Conservation (phyloP, 2,113 vertebrate genomes). For the Orycteropus afer region DNA sequence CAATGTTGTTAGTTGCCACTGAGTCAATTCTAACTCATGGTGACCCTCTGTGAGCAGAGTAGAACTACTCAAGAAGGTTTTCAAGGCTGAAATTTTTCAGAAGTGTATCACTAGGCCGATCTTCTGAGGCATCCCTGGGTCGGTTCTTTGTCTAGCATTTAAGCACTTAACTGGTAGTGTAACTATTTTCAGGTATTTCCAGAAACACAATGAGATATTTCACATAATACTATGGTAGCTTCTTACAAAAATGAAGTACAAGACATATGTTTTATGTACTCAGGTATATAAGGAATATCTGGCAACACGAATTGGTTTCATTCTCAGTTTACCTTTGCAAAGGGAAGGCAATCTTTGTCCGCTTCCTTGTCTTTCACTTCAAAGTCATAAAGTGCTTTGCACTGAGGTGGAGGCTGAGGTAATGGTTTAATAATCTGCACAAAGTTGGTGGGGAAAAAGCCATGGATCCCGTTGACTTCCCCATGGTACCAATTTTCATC, state of each 20-base stretch:
- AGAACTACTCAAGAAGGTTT: neutral
- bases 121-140: neutral
- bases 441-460: slow-evolving; percentile 99
- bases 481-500: slow-evolving; percentile 99
- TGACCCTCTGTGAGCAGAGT: neutral
- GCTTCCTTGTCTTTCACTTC: slow-evolving; percentile 99
- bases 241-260: neutral
- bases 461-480: slow-evolving; percentile 96
- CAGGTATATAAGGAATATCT: neutral
- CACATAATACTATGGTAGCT: neutral
- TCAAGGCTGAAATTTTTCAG: neutral
- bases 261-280: fast-evolving
- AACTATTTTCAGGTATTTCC: neutral
- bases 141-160: neutral
- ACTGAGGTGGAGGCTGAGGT: slow-evolving; percentile 98
- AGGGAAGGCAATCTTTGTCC: slow-evolving; percentile 98
- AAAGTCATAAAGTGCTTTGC: slow-evolving; percentile 99
- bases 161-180: neutral
- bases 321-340: slow-evolving; percentile 92
- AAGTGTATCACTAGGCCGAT: neutral
- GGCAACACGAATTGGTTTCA: neutral
- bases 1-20: neutral
- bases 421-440: slow-evolving; percentile 99
- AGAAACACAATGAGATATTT: neutral
- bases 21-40: neutral